A percentile compares a stretch with the other conserved stretches of the same genome.
These are phyloP conservation scores for Leptinotarsa lineolata DNA, from an alignment of 1,140 invertebrate species.

Conservation along the genomic window DNA sequence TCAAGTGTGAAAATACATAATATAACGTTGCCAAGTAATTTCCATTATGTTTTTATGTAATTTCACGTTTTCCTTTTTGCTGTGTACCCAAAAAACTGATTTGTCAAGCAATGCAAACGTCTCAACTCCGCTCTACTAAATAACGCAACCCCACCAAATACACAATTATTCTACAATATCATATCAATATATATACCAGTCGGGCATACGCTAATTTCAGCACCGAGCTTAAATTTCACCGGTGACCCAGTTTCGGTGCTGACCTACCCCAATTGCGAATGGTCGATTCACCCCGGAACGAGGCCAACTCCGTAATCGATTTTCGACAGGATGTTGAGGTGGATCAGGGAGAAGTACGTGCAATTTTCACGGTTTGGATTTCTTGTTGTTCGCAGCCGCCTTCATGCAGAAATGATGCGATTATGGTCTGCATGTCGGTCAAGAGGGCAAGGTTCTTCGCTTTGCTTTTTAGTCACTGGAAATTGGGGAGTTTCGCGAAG, in stretches of 20 bases:
- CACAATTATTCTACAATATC: not conserved
- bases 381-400: not conserved
- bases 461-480: not conserved
- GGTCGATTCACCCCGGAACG: conserved; percentile 4
- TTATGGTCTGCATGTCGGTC: not conserved
- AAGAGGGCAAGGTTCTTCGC: not conserved
- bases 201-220: not conserved
- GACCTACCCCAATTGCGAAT: conserved; percentile 5
- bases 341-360: not conserved
- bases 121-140: no score
- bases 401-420: conserved; percentile 6
- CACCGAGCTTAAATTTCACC: not conserved
- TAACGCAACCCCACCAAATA: not conserved
- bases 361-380: not conserved
- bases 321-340: conserved; percentile 5
- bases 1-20: no score
- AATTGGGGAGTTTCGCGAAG: not conserved
- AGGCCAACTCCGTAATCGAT: not conserved
- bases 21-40: no score
- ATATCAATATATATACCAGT: no score
- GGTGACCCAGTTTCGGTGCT: not conserved
- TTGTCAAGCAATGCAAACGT: no score
- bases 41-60: no score
- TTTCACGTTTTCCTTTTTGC: no score
- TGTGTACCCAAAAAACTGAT: no score